A percentile compares a stretch with the other conserved stretches of the same genome.
phyloP scores from a whole-genome alignment of 1,140 invertebrate genomes.

The Caenorhabditis tropicalis region DNA sequence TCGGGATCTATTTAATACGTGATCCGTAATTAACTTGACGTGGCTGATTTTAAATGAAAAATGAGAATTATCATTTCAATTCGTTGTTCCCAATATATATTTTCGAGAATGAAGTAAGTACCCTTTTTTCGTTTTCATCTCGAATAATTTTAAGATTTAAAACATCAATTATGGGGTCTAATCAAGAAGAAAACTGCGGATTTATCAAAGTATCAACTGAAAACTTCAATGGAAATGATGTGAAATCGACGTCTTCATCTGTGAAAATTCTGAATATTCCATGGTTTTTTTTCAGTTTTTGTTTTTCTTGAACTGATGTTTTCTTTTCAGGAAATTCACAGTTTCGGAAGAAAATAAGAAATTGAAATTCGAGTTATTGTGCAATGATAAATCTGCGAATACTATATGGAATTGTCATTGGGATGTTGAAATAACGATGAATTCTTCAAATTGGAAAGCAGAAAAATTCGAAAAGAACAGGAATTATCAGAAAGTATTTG shows the following conservation, averaged over 20 bases:
- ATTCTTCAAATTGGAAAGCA: too few relatives aligned
- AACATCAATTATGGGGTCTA: not conserved
- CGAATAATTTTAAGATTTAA: too few relatives aligned
- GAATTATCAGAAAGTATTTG: not conserved
- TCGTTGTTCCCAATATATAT: too few relatives aligned
- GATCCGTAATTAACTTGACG: too few relatives aligned
- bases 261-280: not conserved
- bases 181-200: not conserved
- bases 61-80: too few relatives aligned
- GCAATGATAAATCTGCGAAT: not conserved
- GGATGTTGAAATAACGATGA: not conserved
- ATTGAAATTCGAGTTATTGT: not conserved
- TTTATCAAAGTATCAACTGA: not conserved
- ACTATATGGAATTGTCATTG: not conserved
- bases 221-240: not conserved
- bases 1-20: too few relatives aligned
- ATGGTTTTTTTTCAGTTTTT: not conserved
- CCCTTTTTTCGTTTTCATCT: too few relatives aligned
- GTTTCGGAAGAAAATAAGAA: too few relatives aligned
- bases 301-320: too few relatives aligned
- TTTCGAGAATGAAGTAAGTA: too few relatives aligned
- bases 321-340: too few relatives aligned
- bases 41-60: too few relatives aligned
- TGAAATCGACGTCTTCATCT: not conserved
- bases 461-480: not conserved